phyloP scores from a whole-genome alignment of 2,797 vertebrate genomes.

The Mastacembelus armatus region DNA sequence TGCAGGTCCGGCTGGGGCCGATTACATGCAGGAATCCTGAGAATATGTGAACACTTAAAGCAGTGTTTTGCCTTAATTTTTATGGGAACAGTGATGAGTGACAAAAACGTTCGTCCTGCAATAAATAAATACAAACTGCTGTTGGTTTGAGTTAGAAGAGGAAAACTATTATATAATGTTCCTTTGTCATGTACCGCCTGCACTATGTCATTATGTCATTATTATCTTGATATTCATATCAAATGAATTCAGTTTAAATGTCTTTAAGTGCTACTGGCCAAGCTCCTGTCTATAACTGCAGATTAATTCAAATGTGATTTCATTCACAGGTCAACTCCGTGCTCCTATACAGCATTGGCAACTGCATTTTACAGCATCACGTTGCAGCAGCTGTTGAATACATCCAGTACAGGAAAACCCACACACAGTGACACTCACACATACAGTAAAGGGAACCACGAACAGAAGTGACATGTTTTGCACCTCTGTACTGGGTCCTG shows the following conservation, averaged over 20 bases:
- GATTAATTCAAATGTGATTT: too few relatives aligned
- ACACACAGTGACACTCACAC: neutral
- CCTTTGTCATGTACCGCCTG: neutral
- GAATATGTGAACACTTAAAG: constrained; percentile 22
- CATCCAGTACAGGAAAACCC: neutral
- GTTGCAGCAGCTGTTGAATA: constrained; percentile 17
- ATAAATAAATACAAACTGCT: neutral
- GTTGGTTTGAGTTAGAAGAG: neutral
- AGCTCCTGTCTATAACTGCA: too few relatives aligned
- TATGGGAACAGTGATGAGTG: constrained; percentile 16
- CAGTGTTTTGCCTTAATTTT: neutral
- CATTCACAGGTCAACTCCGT: too few relatives aligned
- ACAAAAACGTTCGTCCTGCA: neutral
- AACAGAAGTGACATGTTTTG: constrained; percentile 28
- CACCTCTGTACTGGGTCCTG: constrained; percentile 49
- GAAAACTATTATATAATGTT: neutral
- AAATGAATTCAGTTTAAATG: too few relatives aligned
- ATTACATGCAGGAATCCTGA: constrained; percentile 42
- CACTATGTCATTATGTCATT: neutral
- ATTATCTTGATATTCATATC: too few relatives aligned
- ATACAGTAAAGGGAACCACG: constrained; percentile 27
- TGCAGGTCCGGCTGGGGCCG: constrained; percentile 39
- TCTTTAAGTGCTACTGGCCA: too few relatives aligned
- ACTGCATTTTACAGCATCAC: neutral
- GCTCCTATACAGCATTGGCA: neutral